Conservation (phyloP, 2,113 vertebrate species). For the Anarhynchus alexandrinus region DNA sequence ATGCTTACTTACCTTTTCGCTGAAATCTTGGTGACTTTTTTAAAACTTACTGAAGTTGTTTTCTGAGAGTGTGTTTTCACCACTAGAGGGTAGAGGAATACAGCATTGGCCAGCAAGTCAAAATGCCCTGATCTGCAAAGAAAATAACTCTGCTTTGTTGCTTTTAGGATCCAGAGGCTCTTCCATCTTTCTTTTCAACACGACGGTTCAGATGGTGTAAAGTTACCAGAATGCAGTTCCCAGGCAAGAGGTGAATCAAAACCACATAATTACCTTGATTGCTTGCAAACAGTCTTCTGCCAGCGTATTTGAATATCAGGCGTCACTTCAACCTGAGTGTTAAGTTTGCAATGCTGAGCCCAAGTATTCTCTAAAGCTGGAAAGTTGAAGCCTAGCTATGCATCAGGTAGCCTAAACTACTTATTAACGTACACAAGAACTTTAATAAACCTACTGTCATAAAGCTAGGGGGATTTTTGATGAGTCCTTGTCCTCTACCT, state of each 20-base stretch:
- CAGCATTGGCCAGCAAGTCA: not conserved
- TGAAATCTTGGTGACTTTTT: not conserved
- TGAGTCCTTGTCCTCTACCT: not conserved
- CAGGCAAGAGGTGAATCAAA: not conserved
- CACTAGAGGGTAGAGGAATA: constrained; percentile 61
- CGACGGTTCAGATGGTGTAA: not conserved
- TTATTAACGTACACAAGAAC: not conserved
- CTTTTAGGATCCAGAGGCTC: not conserved
- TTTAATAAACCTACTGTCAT: not conserved
- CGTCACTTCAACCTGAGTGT: not conserved
- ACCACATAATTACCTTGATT: not conserved
- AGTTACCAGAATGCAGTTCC: not conserved
- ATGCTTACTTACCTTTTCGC: not conserved
- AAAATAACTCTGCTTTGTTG: not conserved
- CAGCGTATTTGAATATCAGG: not conserved
- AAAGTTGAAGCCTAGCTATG: not conserved
- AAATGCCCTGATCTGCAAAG: not conserved
- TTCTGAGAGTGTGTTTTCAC: not conserved
- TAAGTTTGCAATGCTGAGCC: not conserved
- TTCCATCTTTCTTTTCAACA: not conserved
- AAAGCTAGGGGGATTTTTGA: not conserved
- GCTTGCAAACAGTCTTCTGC: not conserved
- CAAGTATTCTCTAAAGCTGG: not conserved
- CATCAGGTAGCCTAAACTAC: not conserved
- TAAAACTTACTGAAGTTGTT: not conserved